phyloP scores from a whole-genome alignment of 2,113 vertebrate genomes.

The Chlamydotis undulata region DNA sequence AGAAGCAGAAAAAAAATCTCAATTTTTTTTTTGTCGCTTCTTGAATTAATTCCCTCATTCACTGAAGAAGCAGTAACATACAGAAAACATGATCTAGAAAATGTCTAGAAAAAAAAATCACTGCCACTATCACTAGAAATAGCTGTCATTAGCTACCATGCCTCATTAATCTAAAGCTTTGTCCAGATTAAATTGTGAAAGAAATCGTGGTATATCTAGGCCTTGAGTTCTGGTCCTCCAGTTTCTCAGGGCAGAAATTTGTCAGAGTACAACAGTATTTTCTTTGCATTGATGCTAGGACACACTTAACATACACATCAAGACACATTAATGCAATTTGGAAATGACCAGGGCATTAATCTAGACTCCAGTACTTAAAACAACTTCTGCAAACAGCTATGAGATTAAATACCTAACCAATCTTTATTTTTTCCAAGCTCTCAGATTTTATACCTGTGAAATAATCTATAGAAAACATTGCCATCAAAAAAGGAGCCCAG shows the following conservation, averaged over 20 bases:
- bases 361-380: neutral
- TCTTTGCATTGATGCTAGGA: neutral
- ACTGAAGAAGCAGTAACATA: neutral
- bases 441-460: neutral
- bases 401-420: neutral
- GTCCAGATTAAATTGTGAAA: neutral
- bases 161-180: neutral
- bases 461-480: neutral
- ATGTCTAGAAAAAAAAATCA: neutral
- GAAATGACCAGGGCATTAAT: neutral
- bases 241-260: neutral
- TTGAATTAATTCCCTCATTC: neutral
- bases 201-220: neutral
- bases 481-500: neutral
- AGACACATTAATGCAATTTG: neutral
- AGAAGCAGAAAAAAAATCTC: neutral
- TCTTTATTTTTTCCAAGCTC: neutral
- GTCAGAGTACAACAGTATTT: neutral
- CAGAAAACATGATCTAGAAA: neutral
- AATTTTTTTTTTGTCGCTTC: neutral
- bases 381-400: neutral
- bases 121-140: neutral
- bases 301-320: neutral
- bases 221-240: neutral
- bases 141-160: accelerated